Evolutionary conservation across 1,140 invertebrate species (phyloP).

Genomic region (Ylistrum balloti): DNA sequence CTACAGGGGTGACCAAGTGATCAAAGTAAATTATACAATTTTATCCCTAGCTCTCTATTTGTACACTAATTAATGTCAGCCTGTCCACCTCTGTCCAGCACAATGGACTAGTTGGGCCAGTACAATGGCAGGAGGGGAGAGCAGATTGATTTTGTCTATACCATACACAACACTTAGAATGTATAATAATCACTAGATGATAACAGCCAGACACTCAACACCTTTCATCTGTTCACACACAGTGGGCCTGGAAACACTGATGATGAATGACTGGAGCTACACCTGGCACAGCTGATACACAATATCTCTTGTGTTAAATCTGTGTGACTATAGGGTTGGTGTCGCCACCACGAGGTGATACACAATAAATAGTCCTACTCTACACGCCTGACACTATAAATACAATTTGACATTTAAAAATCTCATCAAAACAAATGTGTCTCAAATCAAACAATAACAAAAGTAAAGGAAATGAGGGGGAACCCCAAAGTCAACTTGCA

Average conservation of each 20-base stretch:
- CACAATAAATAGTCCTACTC: constrained; percentile 34
- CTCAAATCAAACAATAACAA: constrained; percentile 33
- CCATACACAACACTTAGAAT: constrained; percentile 28
- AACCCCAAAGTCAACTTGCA: background rate
- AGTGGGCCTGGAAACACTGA: background rate
- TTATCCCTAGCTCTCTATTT: background rate
- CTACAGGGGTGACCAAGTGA: constrained; percentile 10
- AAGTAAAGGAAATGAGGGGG: constrained; percentile 12
- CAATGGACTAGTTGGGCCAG: background rate
- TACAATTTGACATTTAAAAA: constrained; percentile 35
- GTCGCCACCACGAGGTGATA: background rate
- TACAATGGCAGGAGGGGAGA: background rate
- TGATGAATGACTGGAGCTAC: background rate
- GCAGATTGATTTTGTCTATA: background rate
- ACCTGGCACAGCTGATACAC: background rate
- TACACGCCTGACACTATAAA: background rate
- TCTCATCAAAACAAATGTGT: constrained; percentile 33
- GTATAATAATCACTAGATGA: background rate
- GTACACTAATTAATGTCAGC: background rate
- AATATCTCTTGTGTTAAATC: background rate
- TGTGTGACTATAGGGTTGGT: background rate
- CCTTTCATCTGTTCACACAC: background rate
- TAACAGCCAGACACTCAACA: background rate
- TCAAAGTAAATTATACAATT: background rate
- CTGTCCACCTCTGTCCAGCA: background rate